Conservation (phyloP, 2,797 vertebrate genomes). For the Pseudomugil tenellus region DNA sequence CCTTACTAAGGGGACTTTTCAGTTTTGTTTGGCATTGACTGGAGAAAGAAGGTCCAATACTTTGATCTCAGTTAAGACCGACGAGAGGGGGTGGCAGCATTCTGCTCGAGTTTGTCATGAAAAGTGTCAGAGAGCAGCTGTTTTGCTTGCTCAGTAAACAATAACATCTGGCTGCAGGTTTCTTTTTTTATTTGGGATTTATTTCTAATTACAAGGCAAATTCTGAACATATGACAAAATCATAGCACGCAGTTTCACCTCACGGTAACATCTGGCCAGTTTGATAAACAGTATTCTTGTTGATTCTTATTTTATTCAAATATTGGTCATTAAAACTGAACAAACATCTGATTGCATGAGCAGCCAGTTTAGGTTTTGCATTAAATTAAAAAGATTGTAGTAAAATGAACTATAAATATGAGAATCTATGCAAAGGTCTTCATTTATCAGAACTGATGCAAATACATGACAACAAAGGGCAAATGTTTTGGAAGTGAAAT, state of each 20-base stretch:
- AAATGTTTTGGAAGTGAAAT: no score
- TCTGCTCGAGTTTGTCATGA: slow-evolving; percentile 52
- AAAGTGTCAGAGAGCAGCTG: slow-evolving; percentile 50
- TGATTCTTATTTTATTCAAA: neutral
- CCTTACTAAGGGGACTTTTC: slow-evolving; percentile 42
- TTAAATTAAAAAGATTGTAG: no score
- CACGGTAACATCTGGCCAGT: neutral
- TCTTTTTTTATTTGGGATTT: neutral
- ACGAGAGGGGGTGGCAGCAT: slow-evolving; percentile 32
- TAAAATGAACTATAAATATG: no score
- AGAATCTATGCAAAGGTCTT: no score
- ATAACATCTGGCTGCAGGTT: neutral
- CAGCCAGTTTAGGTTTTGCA: neutral
- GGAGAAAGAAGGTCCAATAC: slow-evolving; percentile 28
- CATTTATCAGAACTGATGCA: no score
- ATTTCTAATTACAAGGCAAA: neutral
- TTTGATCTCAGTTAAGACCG: slow-evolving; percentile 72
- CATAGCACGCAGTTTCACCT: no score
- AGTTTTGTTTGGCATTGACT: slow-evolving; percentile 42
- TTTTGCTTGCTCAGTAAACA: slow-evolving; percentile 13
- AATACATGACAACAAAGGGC: no score
- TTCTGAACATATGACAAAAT: neutral
- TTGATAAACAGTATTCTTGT: neutral
- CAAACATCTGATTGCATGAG: neutral
- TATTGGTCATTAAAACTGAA: neutral